These are phyloP conservation scores for Cheilinus undulatus DNA, from an alignment of 2,113 vertebrate species.

Conservation along the genomic window DNA sequence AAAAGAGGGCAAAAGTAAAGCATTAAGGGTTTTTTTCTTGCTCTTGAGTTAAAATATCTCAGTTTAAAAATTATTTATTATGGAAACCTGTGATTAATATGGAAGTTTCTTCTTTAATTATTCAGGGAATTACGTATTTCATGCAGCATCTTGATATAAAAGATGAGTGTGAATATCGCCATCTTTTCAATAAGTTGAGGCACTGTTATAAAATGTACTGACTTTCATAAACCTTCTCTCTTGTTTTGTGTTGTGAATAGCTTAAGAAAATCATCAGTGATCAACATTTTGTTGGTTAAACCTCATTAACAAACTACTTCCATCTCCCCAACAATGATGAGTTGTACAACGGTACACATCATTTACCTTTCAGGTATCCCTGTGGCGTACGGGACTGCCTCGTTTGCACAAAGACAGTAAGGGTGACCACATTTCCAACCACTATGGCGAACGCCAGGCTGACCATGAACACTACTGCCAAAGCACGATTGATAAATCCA, in stretches of 20 bases:
- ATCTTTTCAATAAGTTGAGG: no score
- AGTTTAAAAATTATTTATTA: no score
- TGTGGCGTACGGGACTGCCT: conserved; percentile 85
- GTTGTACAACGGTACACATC: background rate
- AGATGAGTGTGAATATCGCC: no score
- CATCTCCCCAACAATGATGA: background rate
- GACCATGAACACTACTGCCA: conserved; percentile 85
- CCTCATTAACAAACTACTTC: background rate
- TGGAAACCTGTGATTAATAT: no score
- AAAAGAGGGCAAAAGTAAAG: background rate
- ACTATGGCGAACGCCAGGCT: conserved; percentile 83
- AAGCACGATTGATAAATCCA: conserved; percentile 75
- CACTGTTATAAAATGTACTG: no score
- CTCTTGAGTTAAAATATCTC: no score
- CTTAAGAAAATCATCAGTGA: background rate
- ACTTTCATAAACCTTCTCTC: no score
- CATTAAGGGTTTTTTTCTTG: no score
- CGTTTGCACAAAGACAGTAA: conserved; percentile 85
- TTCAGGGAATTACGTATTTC: no score
- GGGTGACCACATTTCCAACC: conserved; percentile 84
- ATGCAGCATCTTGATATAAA: no score
- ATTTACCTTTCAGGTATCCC: conserved; percentile 86
- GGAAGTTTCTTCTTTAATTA: no score
- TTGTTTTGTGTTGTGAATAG: no score
- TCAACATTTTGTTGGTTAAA: background rate